These are phyloP conservation scores for Tor tambroides DNA, from an alignment of 2,113 vertebrate species.

Conservation along the genomic window DNA sequence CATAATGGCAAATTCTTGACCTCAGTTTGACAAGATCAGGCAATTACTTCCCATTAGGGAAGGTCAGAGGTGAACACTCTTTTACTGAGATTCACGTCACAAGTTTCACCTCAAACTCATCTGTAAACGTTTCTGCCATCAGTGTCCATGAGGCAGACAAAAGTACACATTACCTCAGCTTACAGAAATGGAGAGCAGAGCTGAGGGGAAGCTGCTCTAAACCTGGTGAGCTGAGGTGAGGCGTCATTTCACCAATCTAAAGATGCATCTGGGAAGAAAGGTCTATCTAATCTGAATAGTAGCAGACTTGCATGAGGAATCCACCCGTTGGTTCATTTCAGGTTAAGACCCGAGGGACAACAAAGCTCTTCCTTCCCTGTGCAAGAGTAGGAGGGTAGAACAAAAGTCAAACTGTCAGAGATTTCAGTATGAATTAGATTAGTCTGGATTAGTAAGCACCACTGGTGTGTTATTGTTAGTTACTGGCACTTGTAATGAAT, in stretches of 20 bases:
- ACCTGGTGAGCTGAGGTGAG: background rate
- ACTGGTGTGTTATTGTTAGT: background rate
- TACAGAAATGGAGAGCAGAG: background rate
- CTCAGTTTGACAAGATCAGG: background rate
- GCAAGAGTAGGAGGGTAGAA: constrained; percentile 41
- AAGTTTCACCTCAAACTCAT: background rate
- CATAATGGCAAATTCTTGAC: background rate
- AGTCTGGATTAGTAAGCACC: constrained; percentile 33
- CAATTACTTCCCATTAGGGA: background rate
- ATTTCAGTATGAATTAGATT: constrained; percentile 67
- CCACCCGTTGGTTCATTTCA: constrained; percentile 8
- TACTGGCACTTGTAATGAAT: background rate
- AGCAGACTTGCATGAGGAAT: background rate
- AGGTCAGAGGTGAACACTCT: background rate
- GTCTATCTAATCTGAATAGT: background rate
- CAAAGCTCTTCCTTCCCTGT: constrained; percentile 58
- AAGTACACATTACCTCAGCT: background rate
- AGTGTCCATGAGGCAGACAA: background rate
- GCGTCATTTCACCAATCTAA: background rate
- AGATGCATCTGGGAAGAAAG: background rate
- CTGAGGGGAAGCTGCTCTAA: constrained; percentile 6
- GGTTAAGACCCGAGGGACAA: constrained; percentile 54
- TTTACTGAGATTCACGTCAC: background rate
- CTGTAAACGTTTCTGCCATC: background rate
- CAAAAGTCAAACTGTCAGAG: constrained; percentile 57